phyloP scores from a whole-genome alignment of 2,888 invertebrate genomes.

The Platerodrilus igneus region DNA sequence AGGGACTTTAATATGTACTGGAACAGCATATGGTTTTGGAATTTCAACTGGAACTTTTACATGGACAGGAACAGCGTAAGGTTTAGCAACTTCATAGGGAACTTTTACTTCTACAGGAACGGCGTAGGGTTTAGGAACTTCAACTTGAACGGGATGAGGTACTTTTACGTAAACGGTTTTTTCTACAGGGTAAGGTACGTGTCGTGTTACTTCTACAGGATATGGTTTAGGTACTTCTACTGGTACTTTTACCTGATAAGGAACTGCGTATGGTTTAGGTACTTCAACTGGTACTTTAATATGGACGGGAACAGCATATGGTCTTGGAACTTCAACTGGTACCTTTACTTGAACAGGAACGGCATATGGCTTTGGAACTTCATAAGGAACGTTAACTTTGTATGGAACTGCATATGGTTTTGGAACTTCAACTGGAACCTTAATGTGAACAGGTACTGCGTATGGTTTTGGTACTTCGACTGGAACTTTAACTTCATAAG shows the following conservation, averaged over 20 bases:
- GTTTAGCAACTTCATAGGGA: slow-evolving; percentile 3
- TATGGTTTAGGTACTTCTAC: slow-evolving; percentile 26
- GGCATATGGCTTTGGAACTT: slow-evolving; percentile 21
- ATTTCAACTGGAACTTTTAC: slow-evolving; percentile 21
- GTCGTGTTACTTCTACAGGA: slow-evolving; percentile 21
- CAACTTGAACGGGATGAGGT: slow-evolving; percentile 18
- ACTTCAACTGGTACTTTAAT: slow-evolving; percentile 22
- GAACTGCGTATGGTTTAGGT: slow-evolving; percentile 22
- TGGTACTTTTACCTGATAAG: slow-evolving; percentile 23
- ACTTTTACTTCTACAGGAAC: slow-evolving; percentile 23
- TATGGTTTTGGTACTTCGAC: slow-evolving; percentile 38
- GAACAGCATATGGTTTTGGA: slow-evolving; percentile 25
- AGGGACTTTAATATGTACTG: slow-evolving; percentile 21
- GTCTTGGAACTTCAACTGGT: slow-evolving; percentile 24
- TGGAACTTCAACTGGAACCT: slow-evolving; percentile 35
- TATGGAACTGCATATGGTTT: slow-evolving; percentile 34
- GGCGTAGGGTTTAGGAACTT: slow-evolving; percentile 27
- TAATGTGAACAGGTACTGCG: slow-evolving; percentile 35
- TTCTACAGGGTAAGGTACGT: slow-evolving; percentile 20
- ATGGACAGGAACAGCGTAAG: slow-evolving; percentile 18
- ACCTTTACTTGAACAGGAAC: slow-evolving; percentile 25
- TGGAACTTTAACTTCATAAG: slow-evolving; percentile 23
- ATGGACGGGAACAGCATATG: slow-evolving; percentile 22
- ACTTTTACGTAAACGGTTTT: slow-evolving; percentile 23
- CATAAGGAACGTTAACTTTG: slow-evolving; percentile 21